Base-by-base conservation (phyloP, 2,113 vertebrate genomes). In the Sapayoa aenigma region DNA sequence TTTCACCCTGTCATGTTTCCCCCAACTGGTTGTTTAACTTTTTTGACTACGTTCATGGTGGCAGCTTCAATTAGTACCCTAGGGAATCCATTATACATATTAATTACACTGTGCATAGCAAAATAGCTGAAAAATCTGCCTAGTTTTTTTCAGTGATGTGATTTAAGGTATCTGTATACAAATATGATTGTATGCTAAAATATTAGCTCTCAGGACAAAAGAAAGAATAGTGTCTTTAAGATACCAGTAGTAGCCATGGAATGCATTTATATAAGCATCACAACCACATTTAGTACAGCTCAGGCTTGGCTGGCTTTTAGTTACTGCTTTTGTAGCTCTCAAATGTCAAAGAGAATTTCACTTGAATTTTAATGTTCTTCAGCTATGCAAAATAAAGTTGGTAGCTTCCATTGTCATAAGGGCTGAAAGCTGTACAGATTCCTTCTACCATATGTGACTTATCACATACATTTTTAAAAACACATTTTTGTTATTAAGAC, bases 401-500 rank as follows among this genome's bases (percentile, higher is more conserved):
- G 89, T 93, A 85, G 91, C 80, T 97, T 93, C 95, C 91, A 95
- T 94, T 97, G 94, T 97, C 96, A 96, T 93, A 95, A 94, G 89
- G 85, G 85, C 95, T 98, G 90, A 97, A 95, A 98, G 95, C 97
- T 96, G 90, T 96, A 95, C 95, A 96, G 89, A 97, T 97, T 97
- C 96, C 77, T 96, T 89, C 92, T 87, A 91, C 95, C 97, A 97
- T 98, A 98, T 98, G 97, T 95, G 97, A 96, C 97, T 97, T 97
- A 98, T 97, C 97, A 97, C 95, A 98, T 97, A 96, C 85, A 97
- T 97, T 97, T 98, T 97, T 96, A 94, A 97, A 96, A 94, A 97
- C 95, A 94, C 94, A 87, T 97, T 97, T 98, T 95, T 97, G 93
- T 97, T 97, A 97, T 98, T 98, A 98, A 98, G 97, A 97, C 97